Evolutionary conservation across 1,140 invertebrate species (phyloP), one percentile per base, ranked within the genome.

Genomic region (Trichonephila inaurata): DNA sequence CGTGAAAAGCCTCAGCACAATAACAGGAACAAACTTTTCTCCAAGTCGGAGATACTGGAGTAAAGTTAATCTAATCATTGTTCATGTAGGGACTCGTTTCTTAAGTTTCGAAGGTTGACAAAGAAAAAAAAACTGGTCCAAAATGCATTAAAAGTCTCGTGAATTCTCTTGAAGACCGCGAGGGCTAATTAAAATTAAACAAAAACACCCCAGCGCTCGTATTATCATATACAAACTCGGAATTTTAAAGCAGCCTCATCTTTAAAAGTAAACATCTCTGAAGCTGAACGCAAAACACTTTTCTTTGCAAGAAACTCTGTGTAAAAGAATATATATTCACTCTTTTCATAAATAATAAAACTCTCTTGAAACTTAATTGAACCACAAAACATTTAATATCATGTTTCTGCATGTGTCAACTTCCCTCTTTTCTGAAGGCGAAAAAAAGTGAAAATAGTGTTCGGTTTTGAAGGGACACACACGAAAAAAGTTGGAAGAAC

Each of bases 31-130:
- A 58, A 83, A 83, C 0, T 58, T 58, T 24, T 6, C 19, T 28
- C 24, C 28, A 33, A 18, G 24, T 24, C n/a, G n/a, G 8, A 6
- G n/a, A 8, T 10, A 5, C 8, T 4, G 14, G 44, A 0, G 6
- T 2, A 58, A n/a, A 83, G 12, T 82, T 82, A 82, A 82, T 82
- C 81, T 21, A 83, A 83, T 83, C 81, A 83, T 83, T 83, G 81
- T 83, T 83, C 16, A 83, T n/a, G 16, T 83, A 5, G 18, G n/a
- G 21, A 7, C 81, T 21, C 40, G 18, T 2, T 24, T 83, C 18
- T 83, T n/a, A 58, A 83, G 24, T 7, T n/a, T 51, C 81, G 40
- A 44, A 51, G 44, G 44, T 5, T 28, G 28, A 72, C 69, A 16
- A 16, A 28, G 5, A 33, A 72, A 16, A 21, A 72, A 40, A 72